Evolutionary conservation across 2,797 vertebrate genomes (phyloP), one percentile per base, ranked within the genome.

Genomic region (Alca torda): DNA sequence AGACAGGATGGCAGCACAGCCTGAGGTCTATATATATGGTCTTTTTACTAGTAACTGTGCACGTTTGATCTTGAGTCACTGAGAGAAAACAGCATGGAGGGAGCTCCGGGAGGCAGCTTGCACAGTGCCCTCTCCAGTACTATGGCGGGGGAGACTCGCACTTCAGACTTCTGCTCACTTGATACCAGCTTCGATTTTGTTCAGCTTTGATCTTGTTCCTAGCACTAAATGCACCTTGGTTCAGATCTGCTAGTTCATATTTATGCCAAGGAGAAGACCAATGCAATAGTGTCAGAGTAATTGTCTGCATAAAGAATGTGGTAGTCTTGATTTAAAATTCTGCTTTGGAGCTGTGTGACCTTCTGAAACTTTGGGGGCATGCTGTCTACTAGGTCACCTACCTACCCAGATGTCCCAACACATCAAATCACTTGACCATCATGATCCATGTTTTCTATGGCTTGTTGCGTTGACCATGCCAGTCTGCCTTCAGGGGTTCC

Each of bases 1-100:
- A 92, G 87, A 43, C 73, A 90, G 92, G 94, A 93, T 33, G 73
- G 84, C 72, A 89, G 61, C 67, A 76, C 73, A 86, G 70, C 81
- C 86, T 87, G 69, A 61, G 33, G 61, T 41, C 41, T 41, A 16
- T 41, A 41, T 41, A 41, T 41, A 79, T 46, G 61, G 59, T 31
- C 37, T 76, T 90, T 84, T 94, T 89, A 37, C 31, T 59, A 64
- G 84, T 60, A 96, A 65, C 54, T 85, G 50, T 80, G 54, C 48
- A 53, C 20, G 30, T 65, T 75, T 60, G 75, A 39, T 94, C 57
- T 82, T 78, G 70, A 95, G 26, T 75, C n/a, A 31, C 48, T 82
- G 67, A 53, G 57, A 87, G 83, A 84, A 83, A 83, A 87, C 41
- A 89, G 43, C 35, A 51, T 17, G 21, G 45, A 76, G 76, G 56